phyloP scores from a whole-genome alignment of 2,113 vertebrate genomes.

The Ploceus nigricollis region DNA sequence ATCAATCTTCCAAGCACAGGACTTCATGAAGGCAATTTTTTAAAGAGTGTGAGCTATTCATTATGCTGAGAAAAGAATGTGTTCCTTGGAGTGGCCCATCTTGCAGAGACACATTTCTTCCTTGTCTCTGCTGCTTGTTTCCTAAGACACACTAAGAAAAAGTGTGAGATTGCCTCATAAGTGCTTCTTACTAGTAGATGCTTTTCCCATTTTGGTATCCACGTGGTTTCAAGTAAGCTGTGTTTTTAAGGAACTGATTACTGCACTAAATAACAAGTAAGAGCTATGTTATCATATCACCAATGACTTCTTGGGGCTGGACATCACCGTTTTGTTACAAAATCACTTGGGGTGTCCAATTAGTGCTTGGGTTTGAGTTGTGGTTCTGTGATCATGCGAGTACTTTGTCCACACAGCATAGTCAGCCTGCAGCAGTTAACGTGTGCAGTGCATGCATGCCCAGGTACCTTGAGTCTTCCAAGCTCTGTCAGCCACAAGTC shows the following conservation, averaged over 20 bases:
- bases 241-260: not conserved
- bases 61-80: not conserved
- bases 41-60: not conserved
- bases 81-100: not conserved
- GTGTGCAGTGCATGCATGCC: not conserved
- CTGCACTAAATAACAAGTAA: not conserved
- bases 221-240: not conserved
- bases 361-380: not conserved
- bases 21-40: constrained; percentile 25
- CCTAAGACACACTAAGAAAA: not conserved
- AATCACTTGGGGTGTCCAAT: accelerated
- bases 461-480: not conserved
- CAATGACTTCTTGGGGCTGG: not conserved
- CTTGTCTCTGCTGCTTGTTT: not conserved
- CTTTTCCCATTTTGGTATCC: not conserved
- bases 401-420: accelerated
- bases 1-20: constrained; percentile 1
- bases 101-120: not conserved
- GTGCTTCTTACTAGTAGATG: not conserved
- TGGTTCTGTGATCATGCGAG: not conserved
- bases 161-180: not conserved
- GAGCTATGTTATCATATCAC: not conserved
- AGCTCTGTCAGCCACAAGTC: accelerated
- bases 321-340: not conserved
- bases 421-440: not conserved